Evolutionary conservation across 2,797 vertebrate species (phyloP), one percentile per base, ranked within the genome.

Genomic region (Cyclura pinguis): DNA sequence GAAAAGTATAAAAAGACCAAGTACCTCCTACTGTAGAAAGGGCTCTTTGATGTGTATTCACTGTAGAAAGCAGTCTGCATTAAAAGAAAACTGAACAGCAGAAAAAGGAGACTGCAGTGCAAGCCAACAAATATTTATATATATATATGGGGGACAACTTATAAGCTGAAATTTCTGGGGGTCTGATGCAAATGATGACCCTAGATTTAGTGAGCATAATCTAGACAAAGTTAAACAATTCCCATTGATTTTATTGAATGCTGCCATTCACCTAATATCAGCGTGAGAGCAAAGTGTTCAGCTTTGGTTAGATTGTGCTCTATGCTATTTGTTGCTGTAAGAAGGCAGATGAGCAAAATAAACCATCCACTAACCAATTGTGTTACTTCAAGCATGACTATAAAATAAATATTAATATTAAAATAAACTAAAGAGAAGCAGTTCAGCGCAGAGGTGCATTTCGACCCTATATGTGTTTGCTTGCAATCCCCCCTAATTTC

Each of bases 1-100:
- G 96, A 97, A 97, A 97, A 96, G 96, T 97, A 97, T 97, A 97
- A 97, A 97, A 97, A 97, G 97, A 97, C 96, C 96, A 96, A 96
- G 96, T 96, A 95, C 96, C 96, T 96, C 96, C 96, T 97, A 96
- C 96, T 97, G 96, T 96, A 97, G 97, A 97, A 97, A 96, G 97
- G 95, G 94, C 89, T 96, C 93, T 95, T 95, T 88, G 95, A 96
- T 97, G 96, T 95, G 55, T 95, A 94, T 91, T 88, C 94, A 95
- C 91, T 96, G 94, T 97, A 96, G 95, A 96, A 92, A 95, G 96
- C 94, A 90, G 96, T 93, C 93, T 96, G 94, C 69, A 32, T 87
- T 89, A 84, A 88, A 90, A 89, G 94, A 93, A 93, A 92, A 55
- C 0, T 1, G 87, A 84, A 91, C 86, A 94, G 93, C 82, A 22